Base-by-base conservation (phyloP, 2,797 vertebrate species). In the Poecilia velifera region DNA sequence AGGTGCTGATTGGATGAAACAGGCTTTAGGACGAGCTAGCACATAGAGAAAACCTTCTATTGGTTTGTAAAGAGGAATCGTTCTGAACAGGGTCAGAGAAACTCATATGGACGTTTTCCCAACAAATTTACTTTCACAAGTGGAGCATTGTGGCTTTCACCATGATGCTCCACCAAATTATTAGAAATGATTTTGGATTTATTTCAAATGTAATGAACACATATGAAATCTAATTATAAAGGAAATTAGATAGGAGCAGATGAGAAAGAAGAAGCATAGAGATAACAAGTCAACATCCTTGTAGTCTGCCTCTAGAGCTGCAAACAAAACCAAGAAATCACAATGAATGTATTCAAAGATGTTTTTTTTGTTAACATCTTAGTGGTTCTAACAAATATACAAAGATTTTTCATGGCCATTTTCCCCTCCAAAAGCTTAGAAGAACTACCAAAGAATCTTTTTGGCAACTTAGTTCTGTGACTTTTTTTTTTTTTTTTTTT, bases 21-120 rank as follows among this genome's bases (percentile, higher is more conserved):
- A 25, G 85, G 79, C 74, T 47, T 76, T 55, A 82, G 79, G 47
- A 39, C 76, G 72, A 76, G 79, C 82, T 3, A 82, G 51, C 62
- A 87, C 72, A 82, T 80, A 87, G 88, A 85, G 85, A 89, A 79
- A 90, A 80, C 75, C 20, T 77, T 86, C 79, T 82, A 75, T 73
- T 79, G 49, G 45, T 77, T 68, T 74, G 72, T 36, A 22, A 22
- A 20, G 47, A 49, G 47, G 46, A 47, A 47, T n/a, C 1, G 6
- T 20, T 36, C 16, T 66, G 62, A 36, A 59, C 57, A 62, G 6
- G n/a, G 1, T 14, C 13, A 34, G 5, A 16, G 13, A 31, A 16
- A 31, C 10, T 59, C 13, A 59, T 16, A 16, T 16, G 13, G 28
- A 59, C 16, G 57, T 62, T 31, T 34, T 13, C 14, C 5, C 4